These are phyloP conservation scores for Masticophis lateralis DNA, from an alignment of 2,797 vertebrate genomes.

Conservation along the genomic window DNA sequence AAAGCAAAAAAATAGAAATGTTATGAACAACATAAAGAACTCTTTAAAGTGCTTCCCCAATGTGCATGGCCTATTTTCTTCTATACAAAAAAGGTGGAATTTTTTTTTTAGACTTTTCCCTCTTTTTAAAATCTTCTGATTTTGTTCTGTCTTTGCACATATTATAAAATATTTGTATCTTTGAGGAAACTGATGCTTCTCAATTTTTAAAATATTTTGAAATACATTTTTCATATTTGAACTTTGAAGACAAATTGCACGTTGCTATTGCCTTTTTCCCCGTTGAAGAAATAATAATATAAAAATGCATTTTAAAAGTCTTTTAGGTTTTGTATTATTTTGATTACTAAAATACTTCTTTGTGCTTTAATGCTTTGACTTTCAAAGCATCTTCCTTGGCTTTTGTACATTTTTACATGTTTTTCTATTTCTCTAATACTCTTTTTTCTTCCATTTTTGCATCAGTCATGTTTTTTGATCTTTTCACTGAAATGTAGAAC, in stretches of 20 bases:
- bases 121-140: conserved; percentile 55
- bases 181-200: conserved; percentile 73
- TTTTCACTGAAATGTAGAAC: conserved; percentile 88
- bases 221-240: conserved; percentile 69
- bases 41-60: conserved; percentile 45
- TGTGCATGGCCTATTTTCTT: conserved; percentile 39
- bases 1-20: background rate
- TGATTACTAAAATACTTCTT: conserved; percentile 84
- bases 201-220: conserved; percentile 59
- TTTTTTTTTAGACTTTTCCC: conserved; percentile 39
- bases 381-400: conserved; percentile 94
- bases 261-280: conserved; percentile 60
- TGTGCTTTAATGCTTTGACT: conserved; percentile 87
- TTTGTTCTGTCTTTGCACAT: conserved; percentile 41
- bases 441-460: conserved; percentile 97
- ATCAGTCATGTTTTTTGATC: conserved; percentile 97
- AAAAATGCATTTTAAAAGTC: conserved; percentile 44
- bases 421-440: conserved; percentile 89
- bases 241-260: conserved; percentile 70
- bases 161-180: conserved; percentile 42
- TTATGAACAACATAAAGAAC: conserved; percentile 33
- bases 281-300: background rate
- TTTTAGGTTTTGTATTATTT: conserved; percentile 67
- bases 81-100: conserved; percentile 2
- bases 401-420: conserved; percentile 91